Evolutionary conservation across 1,140 invertebrate species (phyloP), one percentile per base, ranked within the genome.

Genomic region (Heliconius hewitsoni): DNA sequence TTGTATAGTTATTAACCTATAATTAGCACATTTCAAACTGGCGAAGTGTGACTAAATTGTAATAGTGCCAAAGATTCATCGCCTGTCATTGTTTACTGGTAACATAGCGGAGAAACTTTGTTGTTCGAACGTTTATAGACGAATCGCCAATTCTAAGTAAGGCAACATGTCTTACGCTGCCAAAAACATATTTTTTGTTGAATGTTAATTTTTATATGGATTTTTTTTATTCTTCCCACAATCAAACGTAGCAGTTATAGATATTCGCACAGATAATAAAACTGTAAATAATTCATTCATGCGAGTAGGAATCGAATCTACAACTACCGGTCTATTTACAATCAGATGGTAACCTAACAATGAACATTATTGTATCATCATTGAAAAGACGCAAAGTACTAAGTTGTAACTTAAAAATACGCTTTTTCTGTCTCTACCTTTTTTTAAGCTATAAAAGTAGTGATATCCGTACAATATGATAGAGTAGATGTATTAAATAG

Each of bases 21-120:
- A 27, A 66, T 66, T 27, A 27, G 23, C 23, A 13, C 60, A 30
- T 3, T 23, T 66, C 60, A 66, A 30, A 66, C n/a, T 66, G 3
- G 23, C 5, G 66, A 71, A 27, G 52, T 81, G 78, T 57, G 52
- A 73, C 60, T 77, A 74, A 60, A 74, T 60, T 81, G 79, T 77
- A 77, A 73, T 77, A 60, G 71, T 74, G 79, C 79, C 79, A 81
- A 77, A 80, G 66, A 77, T 60, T 70, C 60, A 74, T 74, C 75
- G 79, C 74, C 77, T 50, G 52, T 42, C 72, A 57, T 76, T 71
- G 42, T 71, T 79, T 79, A 78, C 71, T 79, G 19, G 23, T 72
- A 72, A 79, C 37, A 76, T 23, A 55, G 71, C 30, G 13, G 60
- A 66, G 27, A 66, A 66, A 66, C 60, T 66, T 66, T 66, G 60